These are phyloP conservation scores for Bubalus kerabau DNA, from an alignment of 2,113 vertebrate species.

Conservation along the genomic window DNA sequence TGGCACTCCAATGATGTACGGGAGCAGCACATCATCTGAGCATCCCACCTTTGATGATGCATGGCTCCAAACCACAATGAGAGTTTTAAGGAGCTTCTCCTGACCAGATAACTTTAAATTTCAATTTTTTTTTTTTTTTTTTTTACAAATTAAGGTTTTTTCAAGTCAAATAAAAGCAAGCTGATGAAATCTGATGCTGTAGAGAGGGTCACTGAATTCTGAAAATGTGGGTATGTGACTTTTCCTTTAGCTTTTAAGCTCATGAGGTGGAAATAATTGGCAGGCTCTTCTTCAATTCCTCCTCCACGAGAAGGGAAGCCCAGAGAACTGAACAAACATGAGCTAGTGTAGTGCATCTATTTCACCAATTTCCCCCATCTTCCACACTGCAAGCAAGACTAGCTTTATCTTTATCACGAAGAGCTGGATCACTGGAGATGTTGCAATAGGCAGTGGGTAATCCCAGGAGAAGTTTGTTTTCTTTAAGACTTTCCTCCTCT, in stretches of 20 bases:
- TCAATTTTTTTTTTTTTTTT: slow-evolving; percentile 27
- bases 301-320: background rate
- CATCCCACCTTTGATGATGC: slow-evolving; percentile 69
- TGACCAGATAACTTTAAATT: slow-evolving; percentile 64
- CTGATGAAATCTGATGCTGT: slow-evolving; percentile 34
- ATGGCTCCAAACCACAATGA: slow-evolving; percentile 74
- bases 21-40: slow-evolving; percentile 75
- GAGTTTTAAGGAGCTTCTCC: slow-evolving; percentile 71
- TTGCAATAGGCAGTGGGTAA: background rate
- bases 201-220: background rate
- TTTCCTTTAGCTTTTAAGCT: slow-evolving; percentile 34
- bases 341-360: background rate
- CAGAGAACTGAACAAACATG: background rate
- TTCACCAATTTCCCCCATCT: background rate
- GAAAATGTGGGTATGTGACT: background rate
- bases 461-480: background rate
- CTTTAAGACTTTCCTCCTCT: background rate
- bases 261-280: background rate
- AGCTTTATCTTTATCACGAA: background rate
- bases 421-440: too few relatives aligned
- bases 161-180: slow-evolving; percentile 54
- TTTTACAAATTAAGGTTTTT: slow-evolving; percentile 63
- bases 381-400: rapidly evolving
- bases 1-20: slow-evolving; percentile 73
- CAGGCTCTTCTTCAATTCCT: background rate